These are phyloP conservation scores for Percopsis omiscomaycus DNA, from an alignment of 2,797 vertebrate genomes.

Conservation along the genomic window DNA sequence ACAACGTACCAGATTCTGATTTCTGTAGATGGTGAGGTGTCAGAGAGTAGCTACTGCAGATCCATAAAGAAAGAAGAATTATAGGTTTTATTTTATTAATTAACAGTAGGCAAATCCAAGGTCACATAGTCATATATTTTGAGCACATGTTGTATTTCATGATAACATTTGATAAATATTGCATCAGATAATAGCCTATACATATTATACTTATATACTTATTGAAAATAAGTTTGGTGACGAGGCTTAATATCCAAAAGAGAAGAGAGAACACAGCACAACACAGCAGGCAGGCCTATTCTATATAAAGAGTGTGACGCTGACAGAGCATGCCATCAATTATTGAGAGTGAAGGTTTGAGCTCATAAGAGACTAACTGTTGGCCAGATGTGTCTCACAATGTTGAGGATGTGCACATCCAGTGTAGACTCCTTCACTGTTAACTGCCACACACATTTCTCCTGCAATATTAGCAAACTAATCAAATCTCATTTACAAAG, in stretches of 20 bases:
- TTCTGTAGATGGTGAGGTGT: too few relatives aligned
- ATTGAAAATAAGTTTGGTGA: too few relatives aligned
- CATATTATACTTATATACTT: too few relatives aligned
- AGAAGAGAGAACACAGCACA: not conserved
- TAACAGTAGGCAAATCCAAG: too few relatives aligned
- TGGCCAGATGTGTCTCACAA: not conserved
- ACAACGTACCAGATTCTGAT: too few relatives aligned
- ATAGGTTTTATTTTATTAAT: too few relatives aligned
- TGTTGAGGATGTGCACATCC: not conserved
- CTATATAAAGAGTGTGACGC: constrained; percentile 11
- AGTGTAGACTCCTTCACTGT: not conserved
- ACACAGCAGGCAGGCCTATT: not conserved
- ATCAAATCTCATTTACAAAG: not conserved
- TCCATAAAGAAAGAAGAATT: too few relatives aligned
- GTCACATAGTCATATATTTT: too few relatives aligned
- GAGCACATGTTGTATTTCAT: too few relatives aligned
- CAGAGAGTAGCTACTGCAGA: too few relatives aligned
- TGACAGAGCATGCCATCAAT: not conserved
- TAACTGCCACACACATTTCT: not conserved
- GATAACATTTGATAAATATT: too few relatives aligned
- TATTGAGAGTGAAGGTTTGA: constrained; percentile 6
- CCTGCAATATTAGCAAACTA: not conserved
- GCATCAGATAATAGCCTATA: too few relatives aligned
- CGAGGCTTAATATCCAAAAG: not conserved
- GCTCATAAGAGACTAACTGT: not conserved